Conservation (phyloP, 2,888 invertebrate species). For the Priocnemis perturbator region DNA sequence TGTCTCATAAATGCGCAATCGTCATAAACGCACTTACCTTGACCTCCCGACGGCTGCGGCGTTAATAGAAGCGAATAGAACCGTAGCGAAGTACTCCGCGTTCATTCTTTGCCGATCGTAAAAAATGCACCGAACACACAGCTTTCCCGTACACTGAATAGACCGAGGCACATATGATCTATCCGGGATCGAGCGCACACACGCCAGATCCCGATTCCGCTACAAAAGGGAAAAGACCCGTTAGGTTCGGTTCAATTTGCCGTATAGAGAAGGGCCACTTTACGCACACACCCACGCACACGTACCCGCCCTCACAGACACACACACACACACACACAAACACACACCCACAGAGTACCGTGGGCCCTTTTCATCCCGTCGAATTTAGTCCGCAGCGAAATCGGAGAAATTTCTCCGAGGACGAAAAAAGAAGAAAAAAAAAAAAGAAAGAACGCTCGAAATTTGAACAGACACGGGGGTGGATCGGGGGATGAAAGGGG, state of each 20-base stretch:
- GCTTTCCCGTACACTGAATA: not conserved
- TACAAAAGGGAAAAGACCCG: slow-evolving; percentile 4
- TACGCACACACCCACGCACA: slow-evolving; percentile 4
- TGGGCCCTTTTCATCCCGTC: not conserved
- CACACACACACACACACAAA: not conserved
- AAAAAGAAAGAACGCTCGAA: not conserved
- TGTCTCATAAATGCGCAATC: too few species aligned
- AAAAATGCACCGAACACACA: not conserved
- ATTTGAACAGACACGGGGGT: not conserved
- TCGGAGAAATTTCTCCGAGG: not conserved
- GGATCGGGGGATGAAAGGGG: not conserved
- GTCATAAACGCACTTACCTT: too few species aligned
- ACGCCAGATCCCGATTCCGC: too few species aligned
- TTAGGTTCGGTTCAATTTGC: slow-evolving; percentile 42
- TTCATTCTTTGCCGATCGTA: not conserved
- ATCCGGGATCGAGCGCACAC: not conserved
- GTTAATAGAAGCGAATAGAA: not conserved
- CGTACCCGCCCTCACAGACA: slow-evolving; percentile 19
- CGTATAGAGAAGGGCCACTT: slow-evolving; percentile 23
- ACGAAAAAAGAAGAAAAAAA: slow-evolving; percentile 14
- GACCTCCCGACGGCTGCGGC: not conserved
- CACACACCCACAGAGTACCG: slow-evolving; percentile 15
- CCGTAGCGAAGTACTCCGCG: not conserved
- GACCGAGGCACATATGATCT: not conserved
- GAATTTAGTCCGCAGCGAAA: not conserved